Evolutionary conservation across 1,140 invertebrate species (phyloP), one percentile per base, ranked within the genome.

Genomic region (Phenacoccus solenopsis): DNA sequence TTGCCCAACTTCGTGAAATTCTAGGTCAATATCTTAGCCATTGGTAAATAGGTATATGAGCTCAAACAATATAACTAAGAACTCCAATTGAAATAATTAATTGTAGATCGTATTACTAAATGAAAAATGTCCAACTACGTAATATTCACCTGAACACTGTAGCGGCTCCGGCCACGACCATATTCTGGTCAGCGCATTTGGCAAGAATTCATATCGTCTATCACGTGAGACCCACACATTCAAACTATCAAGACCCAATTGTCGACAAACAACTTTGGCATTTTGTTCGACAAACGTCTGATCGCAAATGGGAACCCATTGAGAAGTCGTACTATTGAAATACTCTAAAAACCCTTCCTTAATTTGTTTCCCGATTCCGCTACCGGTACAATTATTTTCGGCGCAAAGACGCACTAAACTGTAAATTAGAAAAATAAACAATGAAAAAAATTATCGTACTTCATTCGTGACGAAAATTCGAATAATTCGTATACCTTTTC

Each of bases 231-330:
- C 88, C 77, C 88, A 93, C 1, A 93, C 88, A 78, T 97, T 96
- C 16, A 96, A 83, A 0, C 88, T 86, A 78, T 95, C 90, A 74
- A 89, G 88, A 20, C 94, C 94, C n/a, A 99, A 78, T 77, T 98
- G 91, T 22, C 91, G 83, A 77, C 97, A 99, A 0, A 97, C 92
- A 0, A 98, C 94, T 82, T 95, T 88, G 1, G 93, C 93, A 78
- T 97, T 97, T 75, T 93, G 82, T 77, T 96, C 91, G 0, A 93
- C 96, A 77, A 99, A 99, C 70, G 94, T 83, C 67, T 85, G 84
- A 82, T 99, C 97, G 80, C 98, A 99, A 77, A 98, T 87, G 0
- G 97, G 93, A 38, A 97, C 90, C 94, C 95, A 98, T 78, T 98
- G 94, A 10, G 93, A 79, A 0, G 94, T 96, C 4, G 96, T 98